Percentiles rank a stretch among this genome's conserved stretches.
Evolutionary conservation across 1,140 invertebrate species (phyloP).

Genomic region (Aradophagus sp.): DNA sequence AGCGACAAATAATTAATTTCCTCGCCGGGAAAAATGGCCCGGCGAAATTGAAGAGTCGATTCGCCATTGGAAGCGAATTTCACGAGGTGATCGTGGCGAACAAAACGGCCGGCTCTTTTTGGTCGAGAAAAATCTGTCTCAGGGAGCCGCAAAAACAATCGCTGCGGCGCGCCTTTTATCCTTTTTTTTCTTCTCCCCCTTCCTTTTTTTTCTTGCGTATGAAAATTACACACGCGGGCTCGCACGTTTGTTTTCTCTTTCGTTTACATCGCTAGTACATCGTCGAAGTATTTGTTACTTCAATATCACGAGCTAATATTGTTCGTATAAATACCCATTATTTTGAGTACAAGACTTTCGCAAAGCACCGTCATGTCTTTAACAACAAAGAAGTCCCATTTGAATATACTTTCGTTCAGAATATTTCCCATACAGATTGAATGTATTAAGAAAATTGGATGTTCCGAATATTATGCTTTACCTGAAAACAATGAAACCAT

Average conservation of each 20-base stretch:
- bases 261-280: background rate
- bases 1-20: too few species aligned
- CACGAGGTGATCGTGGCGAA: too few species aligned
- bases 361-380: constrained; percentile 13
- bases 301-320: constrained; percentile 10
- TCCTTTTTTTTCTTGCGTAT: too few species aligned
- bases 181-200: too few species aligned
- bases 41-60: too few species aligned
- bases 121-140: background rate
- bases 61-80: too few species aligned
- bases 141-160: too few species aligned
- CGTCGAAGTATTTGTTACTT: constrained; percentile 1
- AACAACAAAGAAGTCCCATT: constrained; percentile 27
- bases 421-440: constrained; percentile 28
- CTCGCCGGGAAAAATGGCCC: too few species aligned
- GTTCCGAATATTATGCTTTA: constrained; percentile 14
- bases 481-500: constrained; percentile 19
- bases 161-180: too few species aligned
- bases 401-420: constrained; percentile 37
- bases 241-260: too few species aligned
- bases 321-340: constrained; percentile 9
- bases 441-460: constrained; percentile 17
- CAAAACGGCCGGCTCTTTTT: constrained; percentile 2
- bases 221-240: background rate
- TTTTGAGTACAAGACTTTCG: constrained; percentile 12